Evolutionary conservation across 35 echinoderm and acorn worm genomes (phyloP).

Genomic region (Ophioderma brevispina): DNA sequence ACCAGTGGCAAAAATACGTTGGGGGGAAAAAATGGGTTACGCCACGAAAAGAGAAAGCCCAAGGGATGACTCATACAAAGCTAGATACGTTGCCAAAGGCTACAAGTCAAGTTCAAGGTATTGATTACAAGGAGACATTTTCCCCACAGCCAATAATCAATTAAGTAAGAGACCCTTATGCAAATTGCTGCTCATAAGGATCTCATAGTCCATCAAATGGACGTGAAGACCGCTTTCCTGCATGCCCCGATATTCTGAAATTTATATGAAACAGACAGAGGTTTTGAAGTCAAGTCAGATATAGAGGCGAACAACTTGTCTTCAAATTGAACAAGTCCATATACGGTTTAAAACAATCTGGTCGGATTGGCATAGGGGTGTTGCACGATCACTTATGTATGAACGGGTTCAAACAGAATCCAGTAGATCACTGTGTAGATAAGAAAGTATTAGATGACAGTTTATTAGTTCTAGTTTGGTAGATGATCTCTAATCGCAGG

Average conservation of each 20-base stretch:
- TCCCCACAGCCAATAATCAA: conserved; percentile 41
- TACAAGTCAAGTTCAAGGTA: conserved; percentile 21
- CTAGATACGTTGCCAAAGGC: conserved; percentile 35
- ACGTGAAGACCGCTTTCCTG: conserved; percentile 31
- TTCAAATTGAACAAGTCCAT: conserved; percentile 49
- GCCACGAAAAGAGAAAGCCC: neutral
- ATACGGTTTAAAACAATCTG: conserved; percentile 57
- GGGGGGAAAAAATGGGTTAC: neutral
- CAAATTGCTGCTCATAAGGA: conserved; percentile 33
- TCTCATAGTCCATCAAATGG: conserved; percentile 52
- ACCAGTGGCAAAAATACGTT: neutral
- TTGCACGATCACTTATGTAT: conserved; percentile 19
- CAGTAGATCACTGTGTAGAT: conserved; percentile 18
- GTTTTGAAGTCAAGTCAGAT: conserved; percentile 14
- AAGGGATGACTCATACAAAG: conserved; percentile 10
- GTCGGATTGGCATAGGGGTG: conserved; percentile 34
- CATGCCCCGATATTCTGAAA: conserved; percentile 52
- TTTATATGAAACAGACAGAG: conserved; percentile 47
- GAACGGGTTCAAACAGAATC: conserved; percentile 24
- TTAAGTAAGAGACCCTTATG: conserved; percentile 15
- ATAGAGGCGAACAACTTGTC: conserved; percentile 9
- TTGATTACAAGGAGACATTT: conserved; percentile 52
- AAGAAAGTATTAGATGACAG: neutral
- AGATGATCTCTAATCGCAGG: conserved; percentile 40
- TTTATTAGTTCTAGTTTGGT: conserved; percentile 39